Base-by-base conservation (phyloP, 2,113 vertebrate genomes). In the Prionailurus viverrinus region DNA sequence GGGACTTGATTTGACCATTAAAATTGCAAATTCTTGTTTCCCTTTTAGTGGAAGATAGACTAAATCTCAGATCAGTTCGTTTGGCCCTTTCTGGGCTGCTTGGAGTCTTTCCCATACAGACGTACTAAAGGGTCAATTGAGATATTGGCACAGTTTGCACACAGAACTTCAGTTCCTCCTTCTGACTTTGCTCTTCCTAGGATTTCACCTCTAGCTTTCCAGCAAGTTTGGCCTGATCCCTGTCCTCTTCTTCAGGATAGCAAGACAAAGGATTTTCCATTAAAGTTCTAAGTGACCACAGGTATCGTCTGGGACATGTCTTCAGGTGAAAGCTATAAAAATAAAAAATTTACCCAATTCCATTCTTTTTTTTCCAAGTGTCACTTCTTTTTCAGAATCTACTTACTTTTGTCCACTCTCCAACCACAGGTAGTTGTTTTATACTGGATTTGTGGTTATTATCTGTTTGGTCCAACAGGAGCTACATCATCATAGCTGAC, bases 31-130 rank as follows among this genome's bases (percentile, higher is more conserved):
- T 94, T 68, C 19, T 68, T 94, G 1, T 48, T 83, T 92, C 48
- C 21, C 41, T 23, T 78, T 94, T 25, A 71, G 29, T 87, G 4
- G 39, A 83, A 86, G 31, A 69, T 10, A 78, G 29, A 15, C 45
- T 94, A 94, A 94, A 91, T 69, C 39, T 91, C 12, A 15, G 45
- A 36, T 63, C 76, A 82, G 39, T 48, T 87, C 21, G 53, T 91
- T 76, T 65, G 69, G 31, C 48, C 2, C 29, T 69, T 68, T 65
- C 65, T 48, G 29, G 33, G 21, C 23, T 82, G 7, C 1, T 48
- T 68, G 7, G 18, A 65, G 27, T 36, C 29, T 63, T 78, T 41
- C 29, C 66, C 55, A 48, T 12, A 39, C 29, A 63, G 7, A 9
- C 2, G 15, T 76, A 48, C 18, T 36, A 13, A 53, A 14, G 23